phyloP scores from a whole-genome alignment of 2,113 vertebrate genomes.

The Columba livia region DNA sequence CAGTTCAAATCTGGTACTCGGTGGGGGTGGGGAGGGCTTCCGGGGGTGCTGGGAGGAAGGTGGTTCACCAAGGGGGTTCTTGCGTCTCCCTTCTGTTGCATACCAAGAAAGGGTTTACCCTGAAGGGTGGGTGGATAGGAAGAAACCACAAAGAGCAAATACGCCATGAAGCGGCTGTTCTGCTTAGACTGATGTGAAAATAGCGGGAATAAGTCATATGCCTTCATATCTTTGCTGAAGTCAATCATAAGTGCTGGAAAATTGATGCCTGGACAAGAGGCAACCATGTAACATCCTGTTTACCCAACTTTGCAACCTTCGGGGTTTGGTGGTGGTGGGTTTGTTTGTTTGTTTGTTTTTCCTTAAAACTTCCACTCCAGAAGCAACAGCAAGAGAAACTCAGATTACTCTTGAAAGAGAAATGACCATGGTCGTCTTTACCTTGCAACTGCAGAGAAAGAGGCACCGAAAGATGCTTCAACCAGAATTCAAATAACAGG shows the following conservation, averaged over 20 bases:
- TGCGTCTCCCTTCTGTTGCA: neutral
- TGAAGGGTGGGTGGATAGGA: neutral
- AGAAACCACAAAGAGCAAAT: neutral
- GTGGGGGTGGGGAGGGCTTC: neutral
- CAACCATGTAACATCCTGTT: neutral
- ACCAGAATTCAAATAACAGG: neutral
- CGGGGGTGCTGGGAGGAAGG: neutral
- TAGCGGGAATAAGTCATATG: neutral
- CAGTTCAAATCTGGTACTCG: neutral
- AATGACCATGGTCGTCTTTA: neutral
- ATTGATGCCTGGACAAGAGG: neutral
- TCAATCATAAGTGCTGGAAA: neutral
- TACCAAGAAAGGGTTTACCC: neutral
- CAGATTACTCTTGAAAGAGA: neutral
- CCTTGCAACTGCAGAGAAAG: neutral
- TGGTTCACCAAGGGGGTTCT: neutral
- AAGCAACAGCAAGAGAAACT: neutral
- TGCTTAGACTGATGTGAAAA: neutral
- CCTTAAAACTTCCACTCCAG: neutral
- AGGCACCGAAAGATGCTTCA: neutral
- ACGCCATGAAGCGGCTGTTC: rapidly evolving
- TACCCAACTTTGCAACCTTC: neutral
- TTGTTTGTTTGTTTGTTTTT: neutral
- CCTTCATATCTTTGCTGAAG: neutral
- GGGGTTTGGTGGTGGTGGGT: neutral